phyloP scores from a whole-genome alignment of 1,140 invertebrate genomes.

The Triops longicaudatus region DNA sequence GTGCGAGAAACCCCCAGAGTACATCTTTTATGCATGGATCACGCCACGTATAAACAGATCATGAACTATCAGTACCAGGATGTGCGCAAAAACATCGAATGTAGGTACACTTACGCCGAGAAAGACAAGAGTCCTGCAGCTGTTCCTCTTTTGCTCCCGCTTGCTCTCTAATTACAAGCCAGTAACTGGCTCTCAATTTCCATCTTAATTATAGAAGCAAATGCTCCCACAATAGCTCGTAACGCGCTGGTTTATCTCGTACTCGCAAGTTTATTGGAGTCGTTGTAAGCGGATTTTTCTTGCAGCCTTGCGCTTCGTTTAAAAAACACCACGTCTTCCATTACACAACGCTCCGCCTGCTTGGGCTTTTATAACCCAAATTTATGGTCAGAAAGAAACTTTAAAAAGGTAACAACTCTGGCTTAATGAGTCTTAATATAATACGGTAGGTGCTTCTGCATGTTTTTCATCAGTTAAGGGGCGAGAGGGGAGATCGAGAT shows the following conservation, averaged over 20 bases:
- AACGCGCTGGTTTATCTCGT: neutral
- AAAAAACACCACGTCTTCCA: neutral
- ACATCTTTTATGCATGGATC: constrained; percentile 11
- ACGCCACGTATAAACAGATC: constrained; percentile 3
- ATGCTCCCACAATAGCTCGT: constrained; percentile 5
- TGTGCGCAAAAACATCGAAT: neutral
- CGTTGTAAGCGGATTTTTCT: neutral
- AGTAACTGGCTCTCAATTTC: neutral
- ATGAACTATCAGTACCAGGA: constrained; percentile 15
- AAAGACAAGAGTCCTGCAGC: neutral
- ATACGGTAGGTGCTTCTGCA: constrained; percentile 14
- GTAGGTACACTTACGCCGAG: neutral
- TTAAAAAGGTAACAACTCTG: neutral
- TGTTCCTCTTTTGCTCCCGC: neutral
- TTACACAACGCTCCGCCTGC: neutral
- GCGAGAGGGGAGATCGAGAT: neutral
- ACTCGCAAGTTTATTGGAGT: neutral
- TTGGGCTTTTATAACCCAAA: neutral
- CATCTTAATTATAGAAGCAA: neutral
- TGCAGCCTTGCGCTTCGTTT: neutral
- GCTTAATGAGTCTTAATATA: constrained; percentile 12
- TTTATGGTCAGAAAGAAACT: neutral
- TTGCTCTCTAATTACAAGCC: neutral
- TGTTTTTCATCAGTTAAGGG: neutral
- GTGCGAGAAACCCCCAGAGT: neutral